Evolutionary conservation across 2,888 invertebrate genomes (phyloP).

Genomic region (Athalia circularis): DNA sequence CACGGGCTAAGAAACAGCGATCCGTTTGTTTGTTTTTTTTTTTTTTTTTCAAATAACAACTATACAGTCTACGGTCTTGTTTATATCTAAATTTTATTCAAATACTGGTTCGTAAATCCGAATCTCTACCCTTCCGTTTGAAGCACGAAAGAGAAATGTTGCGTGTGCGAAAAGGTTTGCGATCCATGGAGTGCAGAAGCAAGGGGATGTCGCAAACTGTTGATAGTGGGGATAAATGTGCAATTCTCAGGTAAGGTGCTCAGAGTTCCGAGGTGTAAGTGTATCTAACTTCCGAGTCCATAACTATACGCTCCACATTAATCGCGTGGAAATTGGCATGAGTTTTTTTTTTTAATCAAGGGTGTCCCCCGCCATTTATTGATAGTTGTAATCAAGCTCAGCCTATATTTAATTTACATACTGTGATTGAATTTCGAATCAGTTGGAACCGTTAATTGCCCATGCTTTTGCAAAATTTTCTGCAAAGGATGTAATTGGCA

Average conservation of each 20-base stretch:
- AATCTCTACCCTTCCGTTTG: conserved; percentile 1
- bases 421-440: too few species aligned
- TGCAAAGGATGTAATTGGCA: too few species aligned
- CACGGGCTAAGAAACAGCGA: not conserved
- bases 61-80: too few species aligned
- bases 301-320: too few species aligned
- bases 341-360: too few species aligned
- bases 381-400: too few species aligned
- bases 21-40: not conserved
- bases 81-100: not conserved
- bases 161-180: not conserved
- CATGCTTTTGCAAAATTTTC: too few species aligned
- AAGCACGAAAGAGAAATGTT: conserved; percentile 15
- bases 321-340: too few species aligned
- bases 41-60: too few species aligned
- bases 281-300: not conserved
- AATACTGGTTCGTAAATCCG: not conserved
- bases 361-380: too few species aligned
- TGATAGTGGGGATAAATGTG: conserved; percentile 18
- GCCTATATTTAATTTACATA: too few species aligned
- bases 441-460: too few species aligned
- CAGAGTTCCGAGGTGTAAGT: not conserved
- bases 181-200: not conserved
- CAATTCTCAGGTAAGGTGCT: not conserved
- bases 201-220: conserved; percentile 18